Percentiles rank a stretch among this genome's conserved stretches.
phyloP scores from a whole-genome alignment of 2,888 invertebrate genomes.

The Tuta absoluta region DNA sequence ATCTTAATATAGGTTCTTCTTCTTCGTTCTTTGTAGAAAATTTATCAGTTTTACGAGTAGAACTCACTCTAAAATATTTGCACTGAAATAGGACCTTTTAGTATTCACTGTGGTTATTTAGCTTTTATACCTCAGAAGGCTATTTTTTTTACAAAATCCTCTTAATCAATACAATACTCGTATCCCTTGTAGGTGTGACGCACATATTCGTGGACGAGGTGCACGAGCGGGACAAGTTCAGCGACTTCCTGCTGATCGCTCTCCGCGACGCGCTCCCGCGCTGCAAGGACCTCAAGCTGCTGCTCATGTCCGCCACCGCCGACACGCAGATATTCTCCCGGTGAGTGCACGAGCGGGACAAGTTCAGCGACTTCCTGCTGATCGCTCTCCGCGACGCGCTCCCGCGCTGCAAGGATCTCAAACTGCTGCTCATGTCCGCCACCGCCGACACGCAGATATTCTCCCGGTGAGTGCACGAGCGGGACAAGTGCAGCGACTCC shows the following conservation, averaged over 20 bases:
- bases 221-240: constrained; percentile 95
- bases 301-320: constrained; percentile 97
- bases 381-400: constrained; percentile 91
- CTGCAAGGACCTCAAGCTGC: constrained; percentile 87
- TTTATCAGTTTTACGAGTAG: too few relatives aligned
- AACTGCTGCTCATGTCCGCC: constrained; percentile 96
- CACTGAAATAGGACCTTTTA: too few relatives aligned
- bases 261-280: constrained; percentile 87
- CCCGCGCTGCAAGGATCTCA: constrained; percentile 85
- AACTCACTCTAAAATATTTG: too few relatives aligned
- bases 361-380: constrained; percentile 82
- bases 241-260: constrained; percentile 95
- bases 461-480: too few relatives aligned
- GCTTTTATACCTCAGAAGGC: too few relatives aligned
- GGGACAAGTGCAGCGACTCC: too few relatives aligned
- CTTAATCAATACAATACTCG: too few relatives aligned
- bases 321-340: constrained; percentile 90
- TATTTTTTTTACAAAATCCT: too few relatives aligned
- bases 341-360: constrained; percentile 53
- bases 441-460: constrained; percentile 88
- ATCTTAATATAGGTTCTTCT: too few relatives aligned
- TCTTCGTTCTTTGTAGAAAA: too few relatives aligned
- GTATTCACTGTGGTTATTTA: too few relatives aligned
- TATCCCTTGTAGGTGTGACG: constrained; percentile 84
- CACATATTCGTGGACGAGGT: constrained; percentile 97